Evolutionary conservation across 2,888 invertebrate genomes (phyloP).

Genomic region (Mimachlamys varia): DNA sequence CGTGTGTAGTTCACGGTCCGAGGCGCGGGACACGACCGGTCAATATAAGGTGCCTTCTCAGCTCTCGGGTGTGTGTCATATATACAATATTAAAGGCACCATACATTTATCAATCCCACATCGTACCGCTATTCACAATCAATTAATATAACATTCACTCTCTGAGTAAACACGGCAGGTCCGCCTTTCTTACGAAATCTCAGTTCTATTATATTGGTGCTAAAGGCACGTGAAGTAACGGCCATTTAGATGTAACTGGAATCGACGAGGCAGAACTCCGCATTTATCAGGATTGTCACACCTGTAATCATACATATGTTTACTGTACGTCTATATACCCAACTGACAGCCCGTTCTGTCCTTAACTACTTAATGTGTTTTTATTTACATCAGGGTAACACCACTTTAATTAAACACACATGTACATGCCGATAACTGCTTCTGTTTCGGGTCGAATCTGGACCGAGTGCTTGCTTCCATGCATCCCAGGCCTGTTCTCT

Average conservation of each 20-base stretch:
- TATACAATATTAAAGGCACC: not conserved
- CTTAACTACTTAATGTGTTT: not conserved
- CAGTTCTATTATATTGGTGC: not conserved
- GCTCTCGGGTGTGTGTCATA: not conserved
- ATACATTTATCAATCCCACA: not conserved
- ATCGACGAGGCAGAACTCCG: not conserved
- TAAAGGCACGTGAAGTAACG: not conserved
- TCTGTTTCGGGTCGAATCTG: not conserved
- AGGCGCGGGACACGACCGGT: not conserved
- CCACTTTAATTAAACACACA: slow-evolving; percentile 8
- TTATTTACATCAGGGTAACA: not conserved
- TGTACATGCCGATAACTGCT: not conserved
- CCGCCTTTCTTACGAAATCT: not conserved
- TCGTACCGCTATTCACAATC: not conserved
- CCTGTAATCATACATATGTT: not conserved
- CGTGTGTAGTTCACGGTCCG: no score
- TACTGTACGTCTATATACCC: slow-evolving; percentile 1
- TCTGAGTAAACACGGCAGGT: not conserved
- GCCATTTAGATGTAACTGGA: not conserved
- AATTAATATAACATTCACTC: not conserved
- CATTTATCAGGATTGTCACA: slow-evolving; percentile 18
- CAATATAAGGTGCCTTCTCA: not conserved
- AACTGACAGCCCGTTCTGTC: not conserved
- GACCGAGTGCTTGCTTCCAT: not conserved
- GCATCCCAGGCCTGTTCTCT: not conserved